Base-by-base conservation (phyloP, 2,888 invertebrate genomes). In the Rhingia rostrata region DNA sequence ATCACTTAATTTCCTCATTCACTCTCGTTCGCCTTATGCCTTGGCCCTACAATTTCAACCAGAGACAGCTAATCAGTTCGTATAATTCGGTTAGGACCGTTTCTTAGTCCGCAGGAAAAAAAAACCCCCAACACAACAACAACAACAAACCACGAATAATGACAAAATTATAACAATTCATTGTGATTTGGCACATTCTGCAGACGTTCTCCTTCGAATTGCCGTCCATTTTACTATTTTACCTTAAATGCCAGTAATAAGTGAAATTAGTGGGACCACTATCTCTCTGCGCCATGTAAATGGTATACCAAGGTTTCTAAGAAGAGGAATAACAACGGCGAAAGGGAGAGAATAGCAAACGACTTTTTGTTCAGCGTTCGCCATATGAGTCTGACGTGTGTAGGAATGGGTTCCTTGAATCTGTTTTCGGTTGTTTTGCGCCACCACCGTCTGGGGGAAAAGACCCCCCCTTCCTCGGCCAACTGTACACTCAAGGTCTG, bases 251-350 rank as follows among this genome's bases (percentile, higher is more conserved):
- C 14, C 74, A n/a, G 84, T 80, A 84, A 79, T 84, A 79, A 79
- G 74, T 79, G 64, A 79, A 79, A 84, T 84, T 84, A 84, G 84
- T 79, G 74, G 74, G 74, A 70, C 84, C 74, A 84, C 83, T 64
- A 74, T 64, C 56, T 74, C 69, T 41, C 43, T 43, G 43, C 6
- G 56, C 53, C 73, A 58, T 53, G 56, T 73, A 47, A 22, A 22
- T 22, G 22, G 22, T 22, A 22, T 22, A 22, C 22, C 22, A 22
- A 22, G 39, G 67, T 79, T 84, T 80, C 79, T 79, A 47, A 79
- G 79, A 84, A 84, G 69, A 70, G 60, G 22, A 22, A 22, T 22
- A 22, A 22, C 22, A 51, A 66, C 37, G 43, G n/a, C 58, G 22
- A 66, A 67, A 64, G 64, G 35, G 12, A 37, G 30, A 30, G 49